Evolutionary conservation across 2,797 vertebrate genomes (phyloP).

Genomic region (Tamandua tetradactyla): DNA sequence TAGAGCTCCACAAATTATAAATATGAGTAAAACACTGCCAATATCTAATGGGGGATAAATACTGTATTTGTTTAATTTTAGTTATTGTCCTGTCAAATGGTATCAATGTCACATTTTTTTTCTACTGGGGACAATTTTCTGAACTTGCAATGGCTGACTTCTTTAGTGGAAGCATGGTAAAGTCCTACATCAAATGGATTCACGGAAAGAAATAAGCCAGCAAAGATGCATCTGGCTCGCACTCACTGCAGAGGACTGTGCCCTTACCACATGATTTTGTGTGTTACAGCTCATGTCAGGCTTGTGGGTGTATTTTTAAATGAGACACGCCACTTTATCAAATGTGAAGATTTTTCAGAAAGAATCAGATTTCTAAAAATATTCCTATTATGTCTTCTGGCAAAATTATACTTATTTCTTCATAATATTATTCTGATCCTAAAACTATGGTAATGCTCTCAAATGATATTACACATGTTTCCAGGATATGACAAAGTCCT

Average conservation of each 20-base stretch:
- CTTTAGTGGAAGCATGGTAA: not conserved
- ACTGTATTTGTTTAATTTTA: not conserved
- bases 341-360: not conserved
- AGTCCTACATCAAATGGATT: not conserved
- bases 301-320: not conserved
- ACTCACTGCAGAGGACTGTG: not conserved
- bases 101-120: not conserved
- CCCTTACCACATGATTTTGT: not conserved
- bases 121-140: not conserved
- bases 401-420: constrained; percentile 9
- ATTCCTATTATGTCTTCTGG: not conserved
- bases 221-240: not conserved
- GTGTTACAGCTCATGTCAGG: not conserved
- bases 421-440: not conserved
- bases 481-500: not conserved
- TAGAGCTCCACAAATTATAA: not conserved
- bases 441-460: not conserved
- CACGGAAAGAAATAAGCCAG: not conserved
- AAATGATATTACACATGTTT: not conserved
- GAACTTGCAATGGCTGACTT: not conserved
- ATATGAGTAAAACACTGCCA: not conserved
- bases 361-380: not conserved
- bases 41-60: not conserved
- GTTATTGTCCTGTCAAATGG: not conserved
- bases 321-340: not conserved